Base-by-base conservation (phyloP, 2,888 invertebrate species). In the Mythimna albipuncta region DNA sequence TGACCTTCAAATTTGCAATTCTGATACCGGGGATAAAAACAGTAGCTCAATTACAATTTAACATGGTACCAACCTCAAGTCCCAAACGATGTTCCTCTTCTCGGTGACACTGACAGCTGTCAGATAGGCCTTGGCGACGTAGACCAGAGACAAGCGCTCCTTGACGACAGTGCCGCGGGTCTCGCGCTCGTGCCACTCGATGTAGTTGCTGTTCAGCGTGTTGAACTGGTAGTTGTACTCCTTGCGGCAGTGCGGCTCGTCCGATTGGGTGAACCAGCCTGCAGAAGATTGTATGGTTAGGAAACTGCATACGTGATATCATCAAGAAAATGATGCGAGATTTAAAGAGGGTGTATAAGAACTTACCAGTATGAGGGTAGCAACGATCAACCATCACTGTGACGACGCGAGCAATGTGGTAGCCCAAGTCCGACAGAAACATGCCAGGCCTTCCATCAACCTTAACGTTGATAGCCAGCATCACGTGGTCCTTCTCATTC, bases 401-500 rank as follows among this genome's bases (percentile, higher is more conserved):
- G 71, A 99, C 97, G 41, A 98, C 98, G 64, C 98, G 97, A 58
- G 98, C 97, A 76, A 99, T 98, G 92, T 99, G 99, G 93, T 99
- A 99, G 9, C 99, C 99, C 64, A 99, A 98, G 95, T 99, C 99
- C 62, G 99, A 97, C 64, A 99, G 96, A 93, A 99, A 96, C 61
- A 98, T 96, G 50, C 99, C 99, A 10, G 96, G 95, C 79, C 99
- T 97, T 64, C 97, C 98, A 32, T 97, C 97, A 64, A 99, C 97
- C 88, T 97, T 96, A 70, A 99, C 97, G 85, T 97, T 97, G 89
- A 98, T 96, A 67, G 98, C 98, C 72, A 98, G 97, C 93, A 99
- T 97, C 19, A 98, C 98, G 93, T 99, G 99, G 90, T 99, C 99
- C 91, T 99, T 99, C 93, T 98, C 98, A 2, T 98, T 97, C 83